Evolutionary conservation across 2,113 vertebrate genomes (phyloP).

Genomic region (Rhinolophus sinicus): DNA sequence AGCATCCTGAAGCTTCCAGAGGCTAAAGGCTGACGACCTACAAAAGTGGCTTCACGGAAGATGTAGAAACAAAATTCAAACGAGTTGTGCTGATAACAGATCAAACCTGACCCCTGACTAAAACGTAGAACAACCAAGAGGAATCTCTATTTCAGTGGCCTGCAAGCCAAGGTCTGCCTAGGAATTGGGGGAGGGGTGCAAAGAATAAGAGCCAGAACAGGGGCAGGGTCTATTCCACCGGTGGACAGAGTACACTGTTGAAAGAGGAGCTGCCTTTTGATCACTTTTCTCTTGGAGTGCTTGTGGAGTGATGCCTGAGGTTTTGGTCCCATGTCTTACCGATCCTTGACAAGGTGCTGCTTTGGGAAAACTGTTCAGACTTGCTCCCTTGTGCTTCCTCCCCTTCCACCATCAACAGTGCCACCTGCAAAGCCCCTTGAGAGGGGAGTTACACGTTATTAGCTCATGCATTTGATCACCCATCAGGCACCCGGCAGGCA

Average conservation of each 20-base stretch:
- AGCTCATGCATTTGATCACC: background rate
- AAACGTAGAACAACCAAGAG: background rate
- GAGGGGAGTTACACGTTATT: background rate
- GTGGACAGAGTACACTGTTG: background rate
- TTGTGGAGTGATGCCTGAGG: background rate
- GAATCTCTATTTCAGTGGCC: background rate
- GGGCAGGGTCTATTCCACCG: background rate
- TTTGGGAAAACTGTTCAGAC: background rate
- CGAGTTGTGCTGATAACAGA: background rate
- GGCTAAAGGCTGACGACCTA: background rate
- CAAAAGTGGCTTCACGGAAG: background rate
- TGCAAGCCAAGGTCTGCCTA: background rate
- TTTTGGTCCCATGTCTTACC: background rate
- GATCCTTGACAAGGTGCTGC: background rate
- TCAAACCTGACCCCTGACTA: background rate
- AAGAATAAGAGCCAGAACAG: background rate
- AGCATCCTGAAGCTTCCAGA: background rate
- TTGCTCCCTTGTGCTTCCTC: background rate
- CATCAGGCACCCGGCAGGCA: background rate
- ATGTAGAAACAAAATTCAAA: background rate
- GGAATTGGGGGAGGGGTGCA: background rate
- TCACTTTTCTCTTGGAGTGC: background rate
- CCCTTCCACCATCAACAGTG: too few relatives aligned
- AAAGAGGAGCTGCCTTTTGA: background rate
- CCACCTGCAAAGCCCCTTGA: background rate